These are phyloP conservation scores for Hybos culiciformis DNA, from an alignment of 2,888 invertebrate species.

Conservation along the genomic window DNA sequence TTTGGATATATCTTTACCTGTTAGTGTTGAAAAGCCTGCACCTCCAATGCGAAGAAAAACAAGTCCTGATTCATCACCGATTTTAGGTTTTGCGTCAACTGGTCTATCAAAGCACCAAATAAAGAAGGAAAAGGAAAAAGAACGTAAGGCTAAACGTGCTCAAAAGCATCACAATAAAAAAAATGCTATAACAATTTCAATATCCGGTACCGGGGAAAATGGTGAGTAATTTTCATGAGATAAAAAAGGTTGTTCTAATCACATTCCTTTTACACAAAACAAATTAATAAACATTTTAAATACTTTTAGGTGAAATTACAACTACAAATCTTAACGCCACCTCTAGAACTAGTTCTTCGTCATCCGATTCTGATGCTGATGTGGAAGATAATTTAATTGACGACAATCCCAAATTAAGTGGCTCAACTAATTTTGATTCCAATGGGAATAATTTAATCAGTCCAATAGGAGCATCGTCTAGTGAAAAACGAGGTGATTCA, in stretches of 20 bases:
- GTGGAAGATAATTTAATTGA: slow-evolving; percentile 65
- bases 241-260: too few relatives aligned
- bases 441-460: slow-evolving; percentile 30
- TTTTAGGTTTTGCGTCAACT: slow-evolving; percentile 6
- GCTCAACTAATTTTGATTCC: slow-evolving; percentile 19
- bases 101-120: slow-evolving; percentile 42
- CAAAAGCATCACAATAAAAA: slow-evolving; percentile 27
- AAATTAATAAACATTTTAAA: too few relatives aligned
- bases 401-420: slow-evolving; percentile 16
- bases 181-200: slow-evolving; percentile 12
- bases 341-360: too few relatives aligned
- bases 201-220: slow-evolving; percentile 12
- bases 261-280: too few relatives aligned
- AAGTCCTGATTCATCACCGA: slow-evolving; percentile 26
- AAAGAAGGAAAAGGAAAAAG: slow-evolving; percentile 44
- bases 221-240: slow-evolving; percentile 5
- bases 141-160: slow-evolving; percentile 35
- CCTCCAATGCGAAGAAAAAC: slow-evolving; percentile 46
- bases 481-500: slow-evolving; percentile 43
- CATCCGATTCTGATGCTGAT: slow-evolving; percentile 67
- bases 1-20: slow-evolving; percentile 86
- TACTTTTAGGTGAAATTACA: too few relatives aligned
- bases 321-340: too few relatives aligned
- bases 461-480: too few relatives aligned
- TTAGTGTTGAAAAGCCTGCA: slow-evolving; percentile 59